A percentile compares a stretch with the other conserved stretches of the same genome.
Conservation (phyloP, 2,797 vertebrate species). For the Clarias platycephalus region DNA sequence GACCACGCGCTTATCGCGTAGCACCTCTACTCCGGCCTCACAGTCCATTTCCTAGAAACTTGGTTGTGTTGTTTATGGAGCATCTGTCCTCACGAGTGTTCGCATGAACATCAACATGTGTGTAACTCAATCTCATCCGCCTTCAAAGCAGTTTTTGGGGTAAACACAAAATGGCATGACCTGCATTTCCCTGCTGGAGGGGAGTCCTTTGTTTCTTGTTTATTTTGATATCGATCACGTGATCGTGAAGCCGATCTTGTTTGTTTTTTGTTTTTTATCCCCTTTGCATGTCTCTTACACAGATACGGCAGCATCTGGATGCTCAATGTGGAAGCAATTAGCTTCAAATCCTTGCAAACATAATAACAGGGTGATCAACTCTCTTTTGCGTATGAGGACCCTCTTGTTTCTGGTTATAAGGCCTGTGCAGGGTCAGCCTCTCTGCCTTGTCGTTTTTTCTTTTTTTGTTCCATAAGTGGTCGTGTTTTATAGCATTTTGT, state of each 20-base stretch:
- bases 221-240: constrained; percentile 63
- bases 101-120: background rate
- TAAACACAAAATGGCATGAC: constrained; percentile 66
- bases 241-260: constrained; percentile 44
- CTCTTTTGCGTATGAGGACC: constrained; percentile 46
- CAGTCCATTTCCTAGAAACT: background rate
- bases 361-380: constrained; percentile 77
- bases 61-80: background rate
- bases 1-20: background rate
- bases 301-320: constrained; percentile 67
- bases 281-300: constrained; percentile 24
- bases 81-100: background rate
- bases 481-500: constrained; percentile 64
- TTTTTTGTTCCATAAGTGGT: constrained; percentile 73
- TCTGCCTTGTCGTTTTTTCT: constrained; percentile 66
- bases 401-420: constrained; percentile 45
- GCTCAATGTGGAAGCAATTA: constrained; percentile 77
- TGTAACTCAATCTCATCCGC: constrained; percentile 5
- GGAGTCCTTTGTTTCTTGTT: constrained; percentile 60
- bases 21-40: background rate
- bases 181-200: constrained; percentile 14
- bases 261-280: background rate
- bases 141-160: constrained; percentile 49
- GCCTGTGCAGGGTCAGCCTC: constrained; percentile 28
- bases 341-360: constrained; percentile 70